These are phyloP conservation scores for Chymomyza procnemis DNA, from an alignment of 2,888 invertebrate species.

Conservation along the genomic window DNA sequence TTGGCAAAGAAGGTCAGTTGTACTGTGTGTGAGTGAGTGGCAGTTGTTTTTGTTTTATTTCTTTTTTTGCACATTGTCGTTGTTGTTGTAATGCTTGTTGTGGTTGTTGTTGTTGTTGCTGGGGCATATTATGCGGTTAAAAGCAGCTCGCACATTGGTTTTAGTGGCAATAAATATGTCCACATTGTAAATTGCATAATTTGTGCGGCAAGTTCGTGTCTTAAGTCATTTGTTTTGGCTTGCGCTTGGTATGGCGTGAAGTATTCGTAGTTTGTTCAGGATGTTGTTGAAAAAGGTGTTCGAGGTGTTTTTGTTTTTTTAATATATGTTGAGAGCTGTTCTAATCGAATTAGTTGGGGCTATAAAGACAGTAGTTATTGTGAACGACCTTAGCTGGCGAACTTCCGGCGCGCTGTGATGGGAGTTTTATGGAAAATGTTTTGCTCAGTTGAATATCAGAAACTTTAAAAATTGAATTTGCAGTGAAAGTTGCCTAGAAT, in stretches of 20 bases:
- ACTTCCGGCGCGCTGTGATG: too few relatives aligned
- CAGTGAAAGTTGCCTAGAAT: too few relatives aligned
- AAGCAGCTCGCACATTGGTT: slow-evolving; percentile 16
- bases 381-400: too few relatives aligned
- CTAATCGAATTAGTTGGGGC: too few relatives aligned
- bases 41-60: too few relatives aligned
- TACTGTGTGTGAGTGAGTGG: slow-evolving; percentile 1
- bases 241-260: background rate
- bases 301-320: too few relatives aligned
- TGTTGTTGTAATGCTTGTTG: background rate
- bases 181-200: slow-evolving; percentile 33
- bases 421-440: too few relatives aligned
- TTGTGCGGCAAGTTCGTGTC: slow-evolving; percentile 66
- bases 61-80: background rate
- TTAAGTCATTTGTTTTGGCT: slow-evolving; percentile 65
- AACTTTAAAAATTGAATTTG: too few relatives aligned
- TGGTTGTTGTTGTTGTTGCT: slow-evolving; percentile 2
- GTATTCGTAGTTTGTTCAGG: background rate
- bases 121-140: slow-evolving; percentile 11
- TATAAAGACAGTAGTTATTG: too few relatives aligned
- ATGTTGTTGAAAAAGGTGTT: too few relatives aligned
- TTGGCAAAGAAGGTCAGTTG: slow-evolving; percentile 56
- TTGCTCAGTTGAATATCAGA: too few relatives aligned
- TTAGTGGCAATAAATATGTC: slow-evolving; percentile 41
- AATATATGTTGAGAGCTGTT: too few relatives aligned